phyloP scores from a whole-genome alignment of 1,140 invertebrate species.

The Calephelis nemesis region DNA sequence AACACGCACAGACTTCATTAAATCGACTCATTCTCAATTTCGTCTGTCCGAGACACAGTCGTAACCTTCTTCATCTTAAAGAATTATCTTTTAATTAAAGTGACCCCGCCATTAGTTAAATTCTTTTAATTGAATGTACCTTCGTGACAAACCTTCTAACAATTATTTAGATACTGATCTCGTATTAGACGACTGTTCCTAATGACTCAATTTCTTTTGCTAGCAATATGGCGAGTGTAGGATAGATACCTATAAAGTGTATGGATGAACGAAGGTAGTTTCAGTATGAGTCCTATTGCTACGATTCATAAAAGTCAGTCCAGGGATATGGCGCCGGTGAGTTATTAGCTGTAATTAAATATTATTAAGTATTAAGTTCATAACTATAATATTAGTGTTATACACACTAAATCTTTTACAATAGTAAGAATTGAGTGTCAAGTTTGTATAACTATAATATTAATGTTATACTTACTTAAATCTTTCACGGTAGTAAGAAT shows the following conservation, averaged over 20 bases:
- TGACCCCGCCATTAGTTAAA: slow-evolving; percentile 41
- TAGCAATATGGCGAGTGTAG: slow-evolving; percentile 40
- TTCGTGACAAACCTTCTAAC: slow-evolving; percentile 54
- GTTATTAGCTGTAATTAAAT: slow-evolving; percentile 25
- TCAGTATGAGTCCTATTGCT: slow-evolving; percentile 57
- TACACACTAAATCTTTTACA: no score
- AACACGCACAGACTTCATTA: slow-evolving; percentile 55
- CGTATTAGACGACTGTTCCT: slow-evolving; percentile 48
- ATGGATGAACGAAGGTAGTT: slow-evolving; percentile 29
- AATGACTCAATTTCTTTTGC: slow-evolving; percentile 57
- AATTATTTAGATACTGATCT: slow-evolving; percentile 66
- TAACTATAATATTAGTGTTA: no score
- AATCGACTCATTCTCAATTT: slow-evolving; percentile 53
- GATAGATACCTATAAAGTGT: slow-evolving; percentile 35
- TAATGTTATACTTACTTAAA: no score
- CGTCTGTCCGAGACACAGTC: slow-evolving; percentile 29
- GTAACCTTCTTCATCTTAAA: slow-evolving; percentile 30
- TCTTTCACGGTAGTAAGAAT: no score
- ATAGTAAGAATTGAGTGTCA: no score
- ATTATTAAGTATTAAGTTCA: no score
- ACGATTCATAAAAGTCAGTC: slow-evolving; percentile 54
- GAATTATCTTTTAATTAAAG: slow-evolving; percentile 34
- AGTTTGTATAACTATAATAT: no score
- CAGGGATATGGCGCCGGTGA: slow-evolving; percentile 46
- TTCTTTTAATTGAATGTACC: slow-evolving; percentile 59